These are phyloP conservation scores for Enteromius thamalakanensis DNA, from an alignment of 2,797 vertebrate genomes.

Conservation along the genomic window DNA sequence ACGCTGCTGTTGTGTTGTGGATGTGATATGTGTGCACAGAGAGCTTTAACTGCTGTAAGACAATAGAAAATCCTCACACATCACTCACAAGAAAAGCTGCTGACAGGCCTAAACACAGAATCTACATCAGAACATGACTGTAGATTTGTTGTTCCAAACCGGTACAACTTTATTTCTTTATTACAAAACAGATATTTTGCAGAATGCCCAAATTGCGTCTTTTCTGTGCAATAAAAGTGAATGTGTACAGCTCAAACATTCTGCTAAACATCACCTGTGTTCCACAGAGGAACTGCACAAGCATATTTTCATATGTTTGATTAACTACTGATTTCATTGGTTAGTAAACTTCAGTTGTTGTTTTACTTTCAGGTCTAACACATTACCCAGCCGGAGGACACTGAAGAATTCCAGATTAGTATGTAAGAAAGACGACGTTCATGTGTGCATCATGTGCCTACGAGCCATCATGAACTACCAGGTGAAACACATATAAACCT, in stretches of 20 bases:
- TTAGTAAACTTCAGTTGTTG: not conserved
- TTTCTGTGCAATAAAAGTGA: not conserved
- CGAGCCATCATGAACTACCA: constrained; percentile 91
- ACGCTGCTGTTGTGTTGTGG: constrained; percentile 67
- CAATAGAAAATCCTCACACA: constrained; percentile 56
- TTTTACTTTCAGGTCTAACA: constrained; percentile 78
- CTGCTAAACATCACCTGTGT: not conserved
- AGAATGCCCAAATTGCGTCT: not conserved
- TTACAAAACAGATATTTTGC: not conserved
- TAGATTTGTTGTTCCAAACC: not conserved
- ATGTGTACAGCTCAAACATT: not conserved
- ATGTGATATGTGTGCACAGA: constrained; percentile 69
- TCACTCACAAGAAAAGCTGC: constrained; percentile 8
- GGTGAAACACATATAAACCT: constrained; percentile 68
- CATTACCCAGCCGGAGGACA: constrained; percentile 82
- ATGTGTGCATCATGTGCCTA: constrained; percentile 88
- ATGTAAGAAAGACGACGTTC: constrained; percentile 88
- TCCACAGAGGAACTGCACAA: not conserved
- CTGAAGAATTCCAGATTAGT: constrained; percentile 86
- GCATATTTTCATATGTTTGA: not conserved
- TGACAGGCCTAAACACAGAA: constrained; percentile 3
- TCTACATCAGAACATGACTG: not conserved
- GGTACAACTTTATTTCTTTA: not conserved
- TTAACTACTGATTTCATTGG: not conserved
- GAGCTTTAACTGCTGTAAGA: constrained; percentile 64